Conservation (phyloP, 2,113 vertebrate genomes). For the Irena cyanogastra region DNA sequence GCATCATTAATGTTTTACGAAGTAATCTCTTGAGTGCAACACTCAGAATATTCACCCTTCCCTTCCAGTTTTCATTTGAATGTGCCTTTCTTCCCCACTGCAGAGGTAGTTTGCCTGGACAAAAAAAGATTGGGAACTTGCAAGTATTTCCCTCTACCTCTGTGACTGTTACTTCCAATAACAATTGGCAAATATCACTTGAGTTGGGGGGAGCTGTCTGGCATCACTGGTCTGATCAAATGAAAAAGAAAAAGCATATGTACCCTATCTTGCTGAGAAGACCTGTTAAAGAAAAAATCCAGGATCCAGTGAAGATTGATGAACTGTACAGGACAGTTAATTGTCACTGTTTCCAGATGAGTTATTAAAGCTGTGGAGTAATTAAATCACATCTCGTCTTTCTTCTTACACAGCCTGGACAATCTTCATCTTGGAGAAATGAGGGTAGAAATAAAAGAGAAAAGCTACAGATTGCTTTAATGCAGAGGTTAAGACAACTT, state of each 20-base stretch:
- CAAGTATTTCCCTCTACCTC: background rate
- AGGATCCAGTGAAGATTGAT: background rate
- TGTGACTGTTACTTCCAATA: background rate
- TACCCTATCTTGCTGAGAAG: background rate
- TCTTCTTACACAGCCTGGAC: background rate
- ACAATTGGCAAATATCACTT: background rate
- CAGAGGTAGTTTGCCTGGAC: background rate
- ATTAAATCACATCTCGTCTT: background rate
- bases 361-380: background rate
- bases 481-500: background rate
- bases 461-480: background rate
- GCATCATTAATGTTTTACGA: background rate
- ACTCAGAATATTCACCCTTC: background rate
- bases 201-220: background rate
- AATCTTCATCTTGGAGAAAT: background rate
- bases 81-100: background rate
- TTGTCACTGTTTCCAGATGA: background rate
- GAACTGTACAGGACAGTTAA: conserved; percentile 16
- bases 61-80: background rate
- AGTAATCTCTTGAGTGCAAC: background rate
- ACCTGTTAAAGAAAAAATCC: background rate
- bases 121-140: background rate
- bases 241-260: background rate
- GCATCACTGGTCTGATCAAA: background rate
- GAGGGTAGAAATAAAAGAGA: background rate